phyloP scores from a whole-genome alignment of 2,888 invertebrate species.

The Pomacea canaliculata region DNA sequence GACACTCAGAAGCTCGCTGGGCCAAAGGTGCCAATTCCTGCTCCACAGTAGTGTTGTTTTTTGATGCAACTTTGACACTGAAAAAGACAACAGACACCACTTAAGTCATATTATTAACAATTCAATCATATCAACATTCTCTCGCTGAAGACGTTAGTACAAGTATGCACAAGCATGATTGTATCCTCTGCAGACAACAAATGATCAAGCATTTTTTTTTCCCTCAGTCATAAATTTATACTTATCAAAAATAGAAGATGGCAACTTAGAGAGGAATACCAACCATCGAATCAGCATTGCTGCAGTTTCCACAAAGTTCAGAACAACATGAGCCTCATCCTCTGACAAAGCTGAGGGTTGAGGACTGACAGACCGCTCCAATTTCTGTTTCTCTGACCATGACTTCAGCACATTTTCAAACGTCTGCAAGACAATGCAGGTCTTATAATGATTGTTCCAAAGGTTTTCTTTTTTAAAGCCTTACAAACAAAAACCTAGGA shows the following conservation, averaged over 20 bases:
- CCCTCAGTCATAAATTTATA: no score
- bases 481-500: not conserved
- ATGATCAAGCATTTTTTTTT: no score
- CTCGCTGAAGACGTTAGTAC: no score
- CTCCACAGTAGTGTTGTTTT: conserved; percentile 79
- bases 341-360: conserved; percentile 69
- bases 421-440: conserved; percentile 71
- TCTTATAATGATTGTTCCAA: not conserved
- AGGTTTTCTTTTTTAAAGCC: not conserved
- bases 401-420: conserved; percentile 89
- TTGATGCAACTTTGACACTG: conserved; percentile 76
- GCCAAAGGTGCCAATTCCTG: conserved; percentile 83
- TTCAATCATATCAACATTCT: no score
- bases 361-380: conserved; percentile 62
- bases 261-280: conserved; percentile 17
- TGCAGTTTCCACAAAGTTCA: conserved; percentile 86
- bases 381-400: conserved; percentile 85
- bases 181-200: no score
- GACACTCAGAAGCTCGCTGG: conserved; percentile 78
- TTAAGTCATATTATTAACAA: no score
- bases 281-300: conserved; percentile 83
- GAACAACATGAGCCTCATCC: conserved; percentile 80
- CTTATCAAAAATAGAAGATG: no score
- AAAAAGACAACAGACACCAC: conserved; percentile 29
- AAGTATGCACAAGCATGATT: no score